phyloP scores from a whole-genome alignment of 1,140 invertebrate genomes.

The Polypedilum pembai region DNA sequence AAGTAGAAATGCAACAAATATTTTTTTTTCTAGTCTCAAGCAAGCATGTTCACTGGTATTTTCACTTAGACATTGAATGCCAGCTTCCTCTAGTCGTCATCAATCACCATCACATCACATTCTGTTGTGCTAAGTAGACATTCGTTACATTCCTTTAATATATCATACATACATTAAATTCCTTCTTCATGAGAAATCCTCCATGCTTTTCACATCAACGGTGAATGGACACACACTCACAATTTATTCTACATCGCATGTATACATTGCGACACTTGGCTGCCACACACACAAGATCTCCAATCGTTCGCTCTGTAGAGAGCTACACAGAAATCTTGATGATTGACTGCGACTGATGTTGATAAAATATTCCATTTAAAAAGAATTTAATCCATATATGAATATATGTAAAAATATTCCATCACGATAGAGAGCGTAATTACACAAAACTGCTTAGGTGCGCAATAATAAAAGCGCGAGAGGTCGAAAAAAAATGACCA shows the following conservation, averaged over 20 bases:
- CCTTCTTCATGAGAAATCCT: neutral
- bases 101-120: neutral
- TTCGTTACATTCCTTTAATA: conserved; percentile 27
- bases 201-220: conserved; percentile 12
- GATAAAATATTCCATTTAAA: conserved; percentile 24
- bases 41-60: no score
- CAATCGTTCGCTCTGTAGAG: neutral
- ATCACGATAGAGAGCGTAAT: neutral
- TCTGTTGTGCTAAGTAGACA: conserved; percentile 25
- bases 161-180: neutral
- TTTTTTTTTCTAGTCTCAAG: no score
- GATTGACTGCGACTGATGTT: conserved; percentile 27
- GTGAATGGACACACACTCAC: neutral
- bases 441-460: neutral
- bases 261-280: neutral
- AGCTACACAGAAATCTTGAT: neutral
- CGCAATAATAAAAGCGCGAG: conserved; percentile 13
- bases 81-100: conserved; percentile 11
- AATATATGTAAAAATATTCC: neutral
- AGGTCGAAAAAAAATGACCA: conserved; percentile 20
- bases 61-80: no score
- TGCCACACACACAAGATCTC: neutral
- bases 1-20: no score
- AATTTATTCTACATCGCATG: neutral
- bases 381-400: neutral